Evolutionary conservation across 2,797 vertebrate species (phyloP), one percentile per base, ranked within the genome.

Genomic region (Catostomus latipinnis): DNA sequence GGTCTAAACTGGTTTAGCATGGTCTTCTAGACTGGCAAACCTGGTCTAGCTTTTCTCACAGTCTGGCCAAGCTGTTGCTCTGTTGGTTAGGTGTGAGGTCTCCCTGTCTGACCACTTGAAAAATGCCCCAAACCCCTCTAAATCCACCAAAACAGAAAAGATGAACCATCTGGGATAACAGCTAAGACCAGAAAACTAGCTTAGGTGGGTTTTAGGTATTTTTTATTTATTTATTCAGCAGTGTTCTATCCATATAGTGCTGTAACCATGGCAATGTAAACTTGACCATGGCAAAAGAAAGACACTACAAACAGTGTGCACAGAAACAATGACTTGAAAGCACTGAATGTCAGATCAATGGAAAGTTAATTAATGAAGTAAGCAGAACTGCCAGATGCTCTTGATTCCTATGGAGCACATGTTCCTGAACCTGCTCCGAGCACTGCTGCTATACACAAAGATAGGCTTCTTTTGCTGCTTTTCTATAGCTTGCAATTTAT

Each of bases 311-410:
- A 68, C 69, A 69, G 67, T 72, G 82, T 73, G 80, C 70, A 77
- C 68, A 81, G 75, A 34, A 85, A 87, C 91, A 91, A 88, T 89
- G 89, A 87, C 84, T 91, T 91, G 86, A 90, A 90, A 89, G 87
- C 84, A 83, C 83, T 75, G 89, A 91, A 91, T 88, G 88, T 88
- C 81, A 75, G 79, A 94, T 94, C 92, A 92, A 93, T 94, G 86
- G 82, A 86, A 92, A 91, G 92, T 93, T 94, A 92, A 94, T 94
- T 93, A 94, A 93, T 91, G 90, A 91, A 89, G 90, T 90, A 88
- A 86, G 86, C 82, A 83, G 88, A 89, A 87, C 74, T 69, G 76
- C 71, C 86, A 88, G 87, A 83, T 82, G 84, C 83, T 90, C 93
- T 93, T 84, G 92, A 93, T 93, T 93, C 91, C 85, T 84, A 81